Conservation (phyloP, 1,140 invertebrate genomes). For the Meteorus sp. region DNA sequence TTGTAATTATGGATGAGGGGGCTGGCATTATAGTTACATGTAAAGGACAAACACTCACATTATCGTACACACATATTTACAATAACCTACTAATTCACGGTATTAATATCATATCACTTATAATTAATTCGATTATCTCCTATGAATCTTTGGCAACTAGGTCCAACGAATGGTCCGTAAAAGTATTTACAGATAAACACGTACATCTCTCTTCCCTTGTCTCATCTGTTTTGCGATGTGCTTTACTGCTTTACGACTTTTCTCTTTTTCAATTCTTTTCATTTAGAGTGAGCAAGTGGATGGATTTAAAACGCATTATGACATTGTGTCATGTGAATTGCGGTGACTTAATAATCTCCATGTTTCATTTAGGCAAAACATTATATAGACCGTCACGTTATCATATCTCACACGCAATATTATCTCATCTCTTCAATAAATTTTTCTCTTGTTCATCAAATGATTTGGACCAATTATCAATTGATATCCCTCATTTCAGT, state of each 20-base stretch:
- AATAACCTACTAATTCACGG: not conserved
- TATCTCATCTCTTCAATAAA: too few species aligned
- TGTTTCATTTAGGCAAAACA: not conserved
- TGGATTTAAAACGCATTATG: constrained; percentile 19
- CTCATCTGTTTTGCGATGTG: too few species aligned
- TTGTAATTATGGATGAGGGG: not conserved
- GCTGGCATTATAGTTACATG: constrained; percentile 7
- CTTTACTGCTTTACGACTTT: constrained; percentile 16
- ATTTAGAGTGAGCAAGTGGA: constrained; percentile 23
- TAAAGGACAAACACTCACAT: constrained; percentile 5
- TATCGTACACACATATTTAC: constrained; percentile 25
- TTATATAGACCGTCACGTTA: not conserved
- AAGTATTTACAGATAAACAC: constrained; percentile 34
- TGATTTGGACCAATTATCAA: too few species aligned
- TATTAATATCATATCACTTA: constrained; percentile 9
- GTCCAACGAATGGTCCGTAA: constrained; percentile 46
- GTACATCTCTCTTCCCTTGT: too few species aligned
- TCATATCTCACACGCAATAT: too few species aligned
- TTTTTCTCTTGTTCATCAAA: too few species aligned
- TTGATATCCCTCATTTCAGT: too few species aligned
- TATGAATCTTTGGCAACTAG: constrained; percentile 56
- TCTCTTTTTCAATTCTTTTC: constrained; percentile 14
- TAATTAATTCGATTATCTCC: constrained; percentile 25
- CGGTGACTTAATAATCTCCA: too few species aligned
- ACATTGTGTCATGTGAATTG: constrained; percentile 1